These are phyloP conservation scores for Aurelia sp. DNA, from an alignment of 30 jellyfish, hydroid and myxozoan genomes.

Conservation along the genomic window DNA sequence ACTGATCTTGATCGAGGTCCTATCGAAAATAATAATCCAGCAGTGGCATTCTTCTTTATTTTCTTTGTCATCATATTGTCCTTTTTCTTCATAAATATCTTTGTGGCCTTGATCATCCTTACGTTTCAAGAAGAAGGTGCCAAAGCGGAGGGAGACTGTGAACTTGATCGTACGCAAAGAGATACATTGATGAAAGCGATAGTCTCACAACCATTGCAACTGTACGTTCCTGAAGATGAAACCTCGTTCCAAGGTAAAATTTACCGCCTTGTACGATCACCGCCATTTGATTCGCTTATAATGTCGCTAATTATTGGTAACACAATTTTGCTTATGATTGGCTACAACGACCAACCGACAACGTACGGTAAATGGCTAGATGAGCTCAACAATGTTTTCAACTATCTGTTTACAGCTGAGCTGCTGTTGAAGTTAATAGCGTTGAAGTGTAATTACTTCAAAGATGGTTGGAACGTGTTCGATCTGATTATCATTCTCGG, in stretches of 20 bases:
- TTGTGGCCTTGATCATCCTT: slow-evolving; percentile 81
- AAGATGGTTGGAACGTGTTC: slow-evolving; percentile 85
- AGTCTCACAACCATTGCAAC: slow-evolving; percentile 76
- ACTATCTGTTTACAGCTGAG: slow-evolving; percentile 75
- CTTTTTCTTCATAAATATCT: slow-evolving; percentile 79
- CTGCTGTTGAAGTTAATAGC: slow-evolving; percentile 73
- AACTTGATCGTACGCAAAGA: slow-evolving; percentile 81
- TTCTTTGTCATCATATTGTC: slow-evolving; percentile 80
- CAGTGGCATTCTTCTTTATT: slow-evolving; percentile 70
- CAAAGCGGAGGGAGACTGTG: slow-evolving; percentile 71
- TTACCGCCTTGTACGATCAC: slow-evolving; percentile 77
- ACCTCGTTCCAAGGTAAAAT: slow-evolving; percentile 74
- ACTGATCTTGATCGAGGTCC: slow-evolving; percentile 70
- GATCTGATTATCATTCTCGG: slow-evolving; percentile 84
- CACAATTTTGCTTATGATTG: slow-evolving; percentile 64
- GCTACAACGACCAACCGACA: slow-evolving; percentile 70
- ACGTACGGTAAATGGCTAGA: slow-evolving; percentile 65
- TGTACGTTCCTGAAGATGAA: slow-evolving; percentile 86
- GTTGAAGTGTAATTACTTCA: slow-evolving; percentile 74
- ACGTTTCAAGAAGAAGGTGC: slow-evolving; percentile 90
- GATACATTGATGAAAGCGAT: slow-evolving; percentile 80
- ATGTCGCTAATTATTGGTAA: slow-evolving; percentile 73
- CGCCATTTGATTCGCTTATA: slow-evolving; percentile 70
- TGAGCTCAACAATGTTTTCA: slow-evolving; percentile 54
- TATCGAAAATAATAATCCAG: slow-evolving; percentile 49